A percentile compares a stretch with the other conserved stretches of the same genome.
Evolutionary conservation across 37 sponge, comb jelly and placozoan genomes (phyloP).

Genomic region (Eunapius fragilis): DNA sequence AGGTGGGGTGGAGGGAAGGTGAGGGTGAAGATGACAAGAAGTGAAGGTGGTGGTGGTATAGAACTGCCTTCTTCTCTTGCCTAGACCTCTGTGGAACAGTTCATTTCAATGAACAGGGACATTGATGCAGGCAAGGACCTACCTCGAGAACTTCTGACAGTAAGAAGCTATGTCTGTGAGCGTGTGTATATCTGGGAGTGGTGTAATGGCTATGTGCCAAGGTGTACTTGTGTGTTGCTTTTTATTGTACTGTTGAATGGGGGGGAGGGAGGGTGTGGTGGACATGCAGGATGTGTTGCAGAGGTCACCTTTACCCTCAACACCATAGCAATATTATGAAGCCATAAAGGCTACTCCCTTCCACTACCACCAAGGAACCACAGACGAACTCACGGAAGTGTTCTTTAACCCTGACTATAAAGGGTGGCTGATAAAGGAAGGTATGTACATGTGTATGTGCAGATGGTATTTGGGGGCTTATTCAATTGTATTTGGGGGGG

Average conservation of each 20-base stretch:
- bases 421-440: slow-evolving; percentile 87
- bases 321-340: slow-evolving; percentile 64
- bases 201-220: neutral
- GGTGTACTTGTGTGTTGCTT: neutral
- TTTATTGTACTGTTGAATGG: neutral
- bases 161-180: slow-evolving; percentile 9
- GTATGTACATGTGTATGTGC: too few relatives aligned
- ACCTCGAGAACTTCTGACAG: slow-evolving; percentile 79
- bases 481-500: too few relatives aligned
- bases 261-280: too few relatives aligned
- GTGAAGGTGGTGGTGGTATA: neutral
- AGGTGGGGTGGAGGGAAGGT: neutral
- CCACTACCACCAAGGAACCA: slow-evolving; percentile 74
- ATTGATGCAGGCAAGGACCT: slow-evolving; percentile 89
- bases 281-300: too few relatives aligned
- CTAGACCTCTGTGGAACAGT: slow-evolving; percentile 55
- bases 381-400: slow-evolving; percentile 75
- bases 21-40: neutral
- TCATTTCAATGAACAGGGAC: slow-evolving; percentile 90
- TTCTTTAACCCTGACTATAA: slow-evolving; percentile 91
- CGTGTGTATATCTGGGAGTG: neutral
- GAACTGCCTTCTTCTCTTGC: neutral
- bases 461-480: too few relatives aligned
- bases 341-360: slow-evolving; percentile 68
- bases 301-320: neutral